A percentile compares a stretch with the other conserved stretches of the same genome.
Conservation (phyloP, 2,888 invertebrate genomes). For the Noctuana brunneofusca region DNA sequence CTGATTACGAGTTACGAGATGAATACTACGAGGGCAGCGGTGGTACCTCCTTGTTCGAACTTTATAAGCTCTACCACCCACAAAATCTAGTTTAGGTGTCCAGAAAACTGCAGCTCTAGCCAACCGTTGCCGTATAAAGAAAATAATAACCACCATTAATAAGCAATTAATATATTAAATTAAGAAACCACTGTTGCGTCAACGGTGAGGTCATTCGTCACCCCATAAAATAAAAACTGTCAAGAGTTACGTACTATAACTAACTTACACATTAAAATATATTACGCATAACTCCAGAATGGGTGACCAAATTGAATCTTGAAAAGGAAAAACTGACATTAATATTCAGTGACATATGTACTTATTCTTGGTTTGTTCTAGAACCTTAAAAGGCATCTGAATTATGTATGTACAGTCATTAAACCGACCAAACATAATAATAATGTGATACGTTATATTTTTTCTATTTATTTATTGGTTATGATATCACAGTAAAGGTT, state of each 20-base stretch:
- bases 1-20: too few species aligned
- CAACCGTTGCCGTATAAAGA: too few species aligned
- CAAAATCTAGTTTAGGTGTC: too few species aligned
- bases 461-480: slow-evolving; percentile 10
- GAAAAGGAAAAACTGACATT: slow-evolving; percentile 32
- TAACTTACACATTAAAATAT: slow-evolving; percentile 26
- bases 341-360: slow-evolving; percentile 38
- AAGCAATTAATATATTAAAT: neutral
- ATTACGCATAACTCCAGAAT: slow-evolving; percentile 33
- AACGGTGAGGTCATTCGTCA: slow-evolving; percentile 7
- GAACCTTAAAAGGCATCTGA: neutral
- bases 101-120: too few species aligned
- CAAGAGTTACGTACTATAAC: slow-evolving; percentile 7
- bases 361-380: slow-evolving; percentile 26
- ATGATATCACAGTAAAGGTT: neutral
- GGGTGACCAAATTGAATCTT: slow-evolving; percentile 27
- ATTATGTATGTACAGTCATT: slow-evolving; percentile 19
- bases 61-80: too few species aligned
- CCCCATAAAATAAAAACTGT: slow-evolving; percentile 15
- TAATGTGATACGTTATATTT: slow-evolving; percentile 21
- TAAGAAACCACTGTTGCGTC: neutral
- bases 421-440: slow-evolving; percentile 33
- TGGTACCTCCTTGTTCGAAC: too few species aligned
- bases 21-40: too few species aligned
- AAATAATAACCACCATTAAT: too few species aligned